Conservation (phyloP, 2,797 vertebrate genomes). For the Gobio occitaniae region DNA sequence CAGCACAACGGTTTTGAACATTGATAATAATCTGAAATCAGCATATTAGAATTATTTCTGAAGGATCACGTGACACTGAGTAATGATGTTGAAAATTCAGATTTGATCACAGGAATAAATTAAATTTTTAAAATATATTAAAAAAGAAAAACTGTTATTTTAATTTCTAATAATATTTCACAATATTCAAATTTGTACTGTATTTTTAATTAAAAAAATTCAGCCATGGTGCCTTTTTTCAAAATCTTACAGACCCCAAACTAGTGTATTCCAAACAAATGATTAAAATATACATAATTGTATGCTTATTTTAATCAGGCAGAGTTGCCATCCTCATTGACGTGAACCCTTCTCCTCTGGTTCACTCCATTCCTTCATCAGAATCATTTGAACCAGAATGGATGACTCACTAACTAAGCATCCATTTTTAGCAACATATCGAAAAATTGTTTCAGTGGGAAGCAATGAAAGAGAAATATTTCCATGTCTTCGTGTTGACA, state of each 20-base stretch:
- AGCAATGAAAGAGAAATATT: slow-evolving; percentile 66
- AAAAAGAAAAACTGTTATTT: not conserved
- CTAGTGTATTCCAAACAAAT: not conserved
- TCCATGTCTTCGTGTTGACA: slow-evolving; percentile 62
- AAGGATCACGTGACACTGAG: not conserved
- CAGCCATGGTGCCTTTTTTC: not conserved
- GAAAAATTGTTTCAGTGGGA: slow-evolving; percentile 74
- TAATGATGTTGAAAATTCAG: not conserved
- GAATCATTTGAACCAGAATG: slow-evolving; percentile 67
- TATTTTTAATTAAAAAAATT: not conserved
- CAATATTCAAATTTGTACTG: not conserved
- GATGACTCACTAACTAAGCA: slow-evolving; percentile 76
- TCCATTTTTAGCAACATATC: slow-evolving; percentile 74
- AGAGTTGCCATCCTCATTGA: slow-evolving; percentile 4
- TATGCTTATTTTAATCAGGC: not conserved
- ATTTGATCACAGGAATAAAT: not conserved
- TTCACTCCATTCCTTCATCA: slow-evolving; percentile 57
- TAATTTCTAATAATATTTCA: not conserved
- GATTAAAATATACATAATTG: not conserved
- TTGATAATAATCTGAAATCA: not conserved
- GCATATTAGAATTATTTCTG: not conserved
- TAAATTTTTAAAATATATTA: not conserved
- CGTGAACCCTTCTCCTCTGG: slow-evolving; percentile 48
- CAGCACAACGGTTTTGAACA: not conserved
- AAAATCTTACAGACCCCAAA: not conserved